Evolutionary conservation across 2,888 invertebrate species (phyloP).

Genomic region (Brachyopa scutellaris): DNA sequence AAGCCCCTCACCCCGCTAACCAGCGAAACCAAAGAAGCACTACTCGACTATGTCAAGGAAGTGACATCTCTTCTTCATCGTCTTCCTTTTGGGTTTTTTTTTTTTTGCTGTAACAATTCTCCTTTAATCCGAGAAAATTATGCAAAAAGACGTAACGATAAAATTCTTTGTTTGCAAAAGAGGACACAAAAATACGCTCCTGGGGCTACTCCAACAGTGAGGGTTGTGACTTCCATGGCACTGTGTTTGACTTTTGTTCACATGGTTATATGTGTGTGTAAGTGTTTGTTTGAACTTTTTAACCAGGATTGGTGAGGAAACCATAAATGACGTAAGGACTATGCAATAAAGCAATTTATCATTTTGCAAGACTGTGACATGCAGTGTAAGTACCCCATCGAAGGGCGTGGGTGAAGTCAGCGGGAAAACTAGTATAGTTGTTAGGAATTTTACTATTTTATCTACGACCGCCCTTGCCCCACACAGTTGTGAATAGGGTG

Average conservation of each 20-base stretch:
- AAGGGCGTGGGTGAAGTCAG: not conserved
- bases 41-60: conserved; percentile 26
- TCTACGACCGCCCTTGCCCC: not conserved
- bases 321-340: conserved; percentile 60
- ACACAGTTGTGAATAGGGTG: not conserved
- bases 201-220: not conserved
- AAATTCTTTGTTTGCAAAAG: conserved; percentile 43
- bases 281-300: not conserved
- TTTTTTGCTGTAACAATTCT: not conserved
- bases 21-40: too few species aligned
- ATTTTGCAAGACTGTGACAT: conserved; percentile 33
- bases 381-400: conserved; percentile 23
- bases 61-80: conserved; percentile 37
- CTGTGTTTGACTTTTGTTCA: not conserved
- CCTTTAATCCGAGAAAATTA: conserved; percentile 66
- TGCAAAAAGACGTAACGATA: conserved; percentile 65
- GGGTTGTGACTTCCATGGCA: conserved; percentile 28
- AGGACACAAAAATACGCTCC: conserved; percentile 37
- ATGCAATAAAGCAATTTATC: conserved; percentile 67
- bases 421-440: not conserved
- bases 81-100: conserved; percentile 10
- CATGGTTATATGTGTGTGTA: not conserved
- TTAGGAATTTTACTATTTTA: conserved; percentile 5
- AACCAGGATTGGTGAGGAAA: conserved; percentile 34
- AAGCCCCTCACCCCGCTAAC: not conserved